Evolutionary conservation across 1,140 invertebrate genomes (phyloP).

Genomic region (Tetramorium alpestre): DNA sequence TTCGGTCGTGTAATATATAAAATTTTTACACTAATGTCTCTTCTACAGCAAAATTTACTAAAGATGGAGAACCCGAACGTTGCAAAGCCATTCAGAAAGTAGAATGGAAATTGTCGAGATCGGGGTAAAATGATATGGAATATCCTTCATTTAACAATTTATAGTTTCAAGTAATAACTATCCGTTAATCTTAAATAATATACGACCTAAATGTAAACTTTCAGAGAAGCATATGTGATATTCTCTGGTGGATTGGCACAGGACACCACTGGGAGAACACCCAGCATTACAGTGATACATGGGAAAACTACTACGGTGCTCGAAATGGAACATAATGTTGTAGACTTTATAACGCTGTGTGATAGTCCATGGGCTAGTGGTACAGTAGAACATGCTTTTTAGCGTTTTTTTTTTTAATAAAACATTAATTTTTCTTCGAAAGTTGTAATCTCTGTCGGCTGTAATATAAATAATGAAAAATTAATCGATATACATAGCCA

Average conservation of each 20-base stretch:
- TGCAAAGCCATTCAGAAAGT: constrained; percentile 97
- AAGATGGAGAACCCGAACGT: constrained; percentile 94
- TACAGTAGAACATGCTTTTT: constrained; percentile 83
- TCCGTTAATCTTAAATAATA: background rate
- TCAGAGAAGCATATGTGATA: constrained; percentile 94
- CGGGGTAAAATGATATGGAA: constrained; percentile 90
- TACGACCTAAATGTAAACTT: constrained; percentile 24
- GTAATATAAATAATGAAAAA: background rate
- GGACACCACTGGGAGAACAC: constrained; percentile 95
- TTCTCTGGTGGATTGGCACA: constrained; percentile 98
- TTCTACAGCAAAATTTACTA: constrained; percentile 93
- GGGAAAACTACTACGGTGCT: constrained; percentile 98
- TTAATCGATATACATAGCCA: background rate
- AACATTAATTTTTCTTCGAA: background rate
- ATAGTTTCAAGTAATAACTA: background rate
- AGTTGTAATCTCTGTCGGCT: background rate
- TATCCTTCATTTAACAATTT: background rate
- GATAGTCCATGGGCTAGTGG: constrained; percentile 97
- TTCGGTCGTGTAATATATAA: background rate
- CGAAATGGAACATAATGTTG: constrained; percentile 99
- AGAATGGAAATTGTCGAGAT: constrained; percentile 96
- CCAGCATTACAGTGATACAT: constrained; percentile 98
- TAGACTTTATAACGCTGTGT: constrained; percentile 98
- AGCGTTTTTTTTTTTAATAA: constrained; percentile 17
- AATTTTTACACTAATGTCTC: background rate